Percentiles rank a stretch among this genome's conserved stretches.
Conservation (phyloP, 2,888 invertebrate species). For the Melinaea menophilus region DNA sequence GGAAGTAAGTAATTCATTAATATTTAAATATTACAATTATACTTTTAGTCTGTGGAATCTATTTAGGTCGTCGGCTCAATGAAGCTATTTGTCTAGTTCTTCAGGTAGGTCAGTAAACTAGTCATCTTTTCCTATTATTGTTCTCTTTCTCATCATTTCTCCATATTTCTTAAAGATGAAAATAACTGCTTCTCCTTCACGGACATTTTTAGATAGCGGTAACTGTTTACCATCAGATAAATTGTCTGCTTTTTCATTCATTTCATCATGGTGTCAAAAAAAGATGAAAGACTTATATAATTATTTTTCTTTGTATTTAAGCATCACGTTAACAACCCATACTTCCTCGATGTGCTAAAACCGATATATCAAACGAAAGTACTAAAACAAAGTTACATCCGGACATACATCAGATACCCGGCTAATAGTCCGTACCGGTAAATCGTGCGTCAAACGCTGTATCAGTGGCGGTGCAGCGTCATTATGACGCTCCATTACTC, state of each 20-base stretch:
- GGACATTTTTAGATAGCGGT: no score
- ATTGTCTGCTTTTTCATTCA: no score
- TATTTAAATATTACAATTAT: no score
- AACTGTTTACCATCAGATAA: no score
- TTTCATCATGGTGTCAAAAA: no score
- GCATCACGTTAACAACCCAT: not conserved
- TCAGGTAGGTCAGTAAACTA: no score
- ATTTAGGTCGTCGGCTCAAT: no score
- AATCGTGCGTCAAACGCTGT: conserved; percentile 70
- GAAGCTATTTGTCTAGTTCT: no score
- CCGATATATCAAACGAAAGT: conserved; percentile 32
- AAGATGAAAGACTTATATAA: not conserved
- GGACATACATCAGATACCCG: conserved; percentile 53
- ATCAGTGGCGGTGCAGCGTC: conserved; percentile 65
- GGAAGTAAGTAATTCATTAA: no score
- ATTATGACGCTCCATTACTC: conserved; percentile 59
- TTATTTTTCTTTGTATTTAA: not conserved
- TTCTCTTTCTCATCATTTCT: not conserved
- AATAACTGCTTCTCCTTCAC: no score
- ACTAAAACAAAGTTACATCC: conserved; percentile 41
- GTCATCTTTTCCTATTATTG: not conserved
- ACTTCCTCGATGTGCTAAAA: conserved; percentile 22
- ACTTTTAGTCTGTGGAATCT: no score
- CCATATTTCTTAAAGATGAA: no score
- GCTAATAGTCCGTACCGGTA: conserved; percentile 71